These are phyloP conservation scores for Macrophya alboannulata DNA, from an alignment of 2,888 invertebrate species.

Conservation along the genomic window DNA sequence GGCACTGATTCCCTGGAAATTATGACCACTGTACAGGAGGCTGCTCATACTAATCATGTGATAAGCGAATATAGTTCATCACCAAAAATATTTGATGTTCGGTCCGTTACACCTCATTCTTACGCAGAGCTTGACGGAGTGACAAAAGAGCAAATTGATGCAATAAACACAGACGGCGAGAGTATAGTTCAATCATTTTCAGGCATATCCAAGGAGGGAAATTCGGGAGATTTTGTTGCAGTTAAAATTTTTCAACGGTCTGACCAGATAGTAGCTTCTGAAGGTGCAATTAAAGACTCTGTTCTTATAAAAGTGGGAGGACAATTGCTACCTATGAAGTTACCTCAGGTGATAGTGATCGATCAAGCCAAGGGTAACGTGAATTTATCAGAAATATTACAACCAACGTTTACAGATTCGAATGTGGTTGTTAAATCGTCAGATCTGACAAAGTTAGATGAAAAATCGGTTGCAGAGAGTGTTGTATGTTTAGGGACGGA, in stretches of 20 bases:
- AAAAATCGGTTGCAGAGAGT: not conserved
- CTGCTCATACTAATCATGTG: not conserved
- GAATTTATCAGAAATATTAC: conserved; percentile 23
- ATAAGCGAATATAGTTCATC: conserved; percentile 47
- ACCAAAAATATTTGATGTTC: conserved; percentile 46
- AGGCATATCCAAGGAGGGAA: not conserved
- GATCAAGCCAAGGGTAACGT: not conserved
- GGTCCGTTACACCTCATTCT: conserved; percentile 43
- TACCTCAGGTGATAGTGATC: conserved; percentile 16
- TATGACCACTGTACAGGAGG: not conserved
- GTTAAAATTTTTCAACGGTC: not conserved
- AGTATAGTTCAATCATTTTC: conserved; percentile 13
- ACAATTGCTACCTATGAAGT: not conserved
- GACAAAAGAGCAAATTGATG: not conserved
- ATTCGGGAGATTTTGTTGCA: not conserved
- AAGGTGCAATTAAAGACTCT: not conserved
- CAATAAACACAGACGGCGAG: not conserved
- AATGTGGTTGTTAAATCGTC: conserved; percentile 6
- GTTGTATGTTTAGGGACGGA: not conserved
- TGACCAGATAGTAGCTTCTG: not conserved
- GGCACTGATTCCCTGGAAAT: not conserved
- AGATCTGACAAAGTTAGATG: not conserved
- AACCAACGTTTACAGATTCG: not conserved
- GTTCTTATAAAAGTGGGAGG: not conserved
- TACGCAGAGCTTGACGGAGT: conserved; percentile 12